Evolutionary conservation across 2,888 invertebrate species (phyloP).

Genomic region (Phorcus lineatus): DNA sequence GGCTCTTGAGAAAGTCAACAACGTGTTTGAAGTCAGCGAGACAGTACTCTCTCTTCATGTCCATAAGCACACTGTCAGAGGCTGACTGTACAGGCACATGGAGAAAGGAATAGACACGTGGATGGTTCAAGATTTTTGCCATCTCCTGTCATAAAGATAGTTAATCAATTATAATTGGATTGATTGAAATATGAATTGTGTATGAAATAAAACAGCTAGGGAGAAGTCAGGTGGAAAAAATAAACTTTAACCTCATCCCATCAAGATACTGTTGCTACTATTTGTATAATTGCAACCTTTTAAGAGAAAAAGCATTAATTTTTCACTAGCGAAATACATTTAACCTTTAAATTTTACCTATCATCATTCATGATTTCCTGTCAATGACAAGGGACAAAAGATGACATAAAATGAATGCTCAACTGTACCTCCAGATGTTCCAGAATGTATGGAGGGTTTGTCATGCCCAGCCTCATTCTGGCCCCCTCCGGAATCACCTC

Average conservation of each 20-base stretch:
- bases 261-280: no score
- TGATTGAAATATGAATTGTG: no score
- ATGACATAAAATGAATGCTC: no score
- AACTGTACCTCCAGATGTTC: conserved; percentile 86
- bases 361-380: no score
- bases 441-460: conserved; percentile 97
- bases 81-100: conserved; percentile 99
- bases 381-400: no score
- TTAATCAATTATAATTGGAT: neutral
- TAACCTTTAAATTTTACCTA: no score
- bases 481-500: conserved; percentile 80
- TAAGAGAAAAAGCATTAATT: no score
- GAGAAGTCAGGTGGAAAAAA: no score
- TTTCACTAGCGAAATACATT: no score
- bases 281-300: no score
- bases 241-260: no score
- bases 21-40: conserved; percentile 91
- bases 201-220: no score
- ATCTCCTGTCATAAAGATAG: conserved; percentile 80
- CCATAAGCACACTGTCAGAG: conserved; percentile 92
- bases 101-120: conserved; percentile 93
- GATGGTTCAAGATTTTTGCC: conserved; percentile 88
- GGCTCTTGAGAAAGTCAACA: conserved; percentile 86
- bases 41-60: conserved; percentile 97
- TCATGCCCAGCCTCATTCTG: conserved; percentile 91